Conservation (phyloP, 2,888 invertebrate species). For the Agrochola lychnidis region DNA sequence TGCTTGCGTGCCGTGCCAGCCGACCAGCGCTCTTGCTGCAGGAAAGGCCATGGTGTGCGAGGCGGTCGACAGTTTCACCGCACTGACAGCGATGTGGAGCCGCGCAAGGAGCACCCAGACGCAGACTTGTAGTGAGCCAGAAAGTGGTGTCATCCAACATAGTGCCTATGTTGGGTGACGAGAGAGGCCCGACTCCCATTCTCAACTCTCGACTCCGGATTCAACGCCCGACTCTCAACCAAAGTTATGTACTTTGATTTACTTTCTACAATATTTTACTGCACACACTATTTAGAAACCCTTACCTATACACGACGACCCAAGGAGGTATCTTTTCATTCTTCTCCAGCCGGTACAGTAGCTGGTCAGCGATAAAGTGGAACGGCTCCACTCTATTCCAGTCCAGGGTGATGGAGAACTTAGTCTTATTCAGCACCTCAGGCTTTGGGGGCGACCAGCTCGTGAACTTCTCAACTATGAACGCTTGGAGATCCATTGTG, state of each 20-base stretch:
- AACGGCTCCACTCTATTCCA: constrained; percentile 75
- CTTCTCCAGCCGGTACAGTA: constrained; percentile 82
- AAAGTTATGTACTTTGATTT: not conserved
- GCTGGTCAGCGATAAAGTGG: constrained; percentile 71
- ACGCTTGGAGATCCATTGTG: constrained; percentile 72
- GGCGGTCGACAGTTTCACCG: too few species aligned
- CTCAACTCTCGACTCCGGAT: too few species aligned
- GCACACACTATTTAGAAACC: not conserved
- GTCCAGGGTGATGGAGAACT: constrained; percentile 74
- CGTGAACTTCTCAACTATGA: constrained; percentile 71
- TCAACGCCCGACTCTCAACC: too few species aligned
- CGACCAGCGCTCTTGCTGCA: too few species aligned
- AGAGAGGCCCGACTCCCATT: too few species aligned
- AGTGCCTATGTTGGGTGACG: too few species aligned
- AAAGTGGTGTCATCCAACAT: too few species aligned
- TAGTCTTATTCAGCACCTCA: constrained; percentile 71
- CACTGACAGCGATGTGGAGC: too few species aligned
- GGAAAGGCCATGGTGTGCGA: too few species aligned
- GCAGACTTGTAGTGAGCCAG: too few species aligned
- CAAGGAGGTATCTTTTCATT: constrained; percentile 84
- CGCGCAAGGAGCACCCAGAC: too few species aligned
- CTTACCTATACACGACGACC: constrained; percentile 82
- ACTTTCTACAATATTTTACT: not conserved
- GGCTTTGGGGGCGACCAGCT: constrained; percentile 78
- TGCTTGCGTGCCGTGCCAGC: too few species aligned